A percentile compares a stretch with the other conserved stretches of the same genome.
Evolutionary conservation across 2,113 vertebrate genomes (phyloP).

Genomic region (Menidia beryllina): DNA sequence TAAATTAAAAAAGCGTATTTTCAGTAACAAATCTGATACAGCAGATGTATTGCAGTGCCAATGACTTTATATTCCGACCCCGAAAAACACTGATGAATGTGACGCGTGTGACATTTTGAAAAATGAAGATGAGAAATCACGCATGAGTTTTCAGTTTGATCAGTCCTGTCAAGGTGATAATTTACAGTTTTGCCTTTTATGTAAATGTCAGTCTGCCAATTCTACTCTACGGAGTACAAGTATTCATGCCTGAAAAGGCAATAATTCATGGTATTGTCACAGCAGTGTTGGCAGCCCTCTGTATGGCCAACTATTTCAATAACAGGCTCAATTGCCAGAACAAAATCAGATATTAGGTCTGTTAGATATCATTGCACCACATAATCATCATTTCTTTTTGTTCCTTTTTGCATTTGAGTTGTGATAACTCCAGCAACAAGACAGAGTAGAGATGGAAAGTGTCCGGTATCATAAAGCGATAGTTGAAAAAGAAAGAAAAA

Average conservation of each 20-base stretch:
- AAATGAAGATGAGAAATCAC: conserved; percentile 7
- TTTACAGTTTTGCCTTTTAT: conserved; percentile 17
- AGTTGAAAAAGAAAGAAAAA: conserved; percentile 21
- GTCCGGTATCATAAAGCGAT: conserved; percentile 44
- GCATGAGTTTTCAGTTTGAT: conserved; percentile 10
- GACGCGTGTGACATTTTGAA: neutral
- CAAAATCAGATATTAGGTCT: conserved; percentile 13
- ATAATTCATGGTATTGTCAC: conserved; percentile 33
- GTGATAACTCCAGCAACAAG: conserved; percentile 37
- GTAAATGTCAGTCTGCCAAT: conserved; percentile 35
- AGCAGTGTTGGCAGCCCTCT: conserved; percentile 14
- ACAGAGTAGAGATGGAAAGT: conserved; percentile 43
- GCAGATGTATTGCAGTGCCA: neutral
- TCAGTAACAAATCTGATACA: neutral
- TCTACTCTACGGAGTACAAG: conserved; percentile 37
- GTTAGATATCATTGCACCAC: conserved; percentile 31
- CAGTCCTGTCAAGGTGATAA: conserved; percentile 8
- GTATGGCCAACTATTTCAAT: conserved; percentile 23
- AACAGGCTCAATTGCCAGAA: too few relatives aligned
- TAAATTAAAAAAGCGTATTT: too few relatives aligned
- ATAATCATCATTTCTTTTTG: conserved; percentile 41
- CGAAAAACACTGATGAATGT: neutral
- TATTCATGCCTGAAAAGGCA: conserved; percentile 33
- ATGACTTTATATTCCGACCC: neutral
- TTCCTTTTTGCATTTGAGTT: conserved; percentile 31